Evolutionary conservation across 2,113 vertebrate species (phyloP).

Genomic region (Fregata magnificens): DNA sequence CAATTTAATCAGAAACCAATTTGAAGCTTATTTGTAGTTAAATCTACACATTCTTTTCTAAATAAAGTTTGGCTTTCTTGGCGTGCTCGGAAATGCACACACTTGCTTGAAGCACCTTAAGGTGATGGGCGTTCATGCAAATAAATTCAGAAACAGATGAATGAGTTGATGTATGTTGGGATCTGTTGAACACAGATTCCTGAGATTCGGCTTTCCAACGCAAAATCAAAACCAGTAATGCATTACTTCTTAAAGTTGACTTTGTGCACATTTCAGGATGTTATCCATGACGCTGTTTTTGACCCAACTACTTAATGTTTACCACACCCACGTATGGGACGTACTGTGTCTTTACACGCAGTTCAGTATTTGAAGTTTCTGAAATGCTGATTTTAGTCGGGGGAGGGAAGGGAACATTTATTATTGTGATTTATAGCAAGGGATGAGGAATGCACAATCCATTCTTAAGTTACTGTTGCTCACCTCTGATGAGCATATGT

Average conservation of each 20-base stretch:
- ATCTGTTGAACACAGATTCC: not conserved
- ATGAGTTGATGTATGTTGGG: not conserved
- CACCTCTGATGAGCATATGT: not conserved
- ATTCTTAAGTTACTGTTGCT: not conserved
- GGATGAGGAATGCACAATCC: not conserved
- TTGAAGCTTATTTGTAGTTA: not conserved
- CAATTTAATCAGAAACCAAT: not conserved
- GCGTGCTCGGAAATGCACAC: not conserved
- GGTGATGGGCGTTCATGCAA: not conserved
- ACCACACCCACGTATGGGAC: rapidly evolving
- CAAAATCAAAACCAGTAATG: not conserved
- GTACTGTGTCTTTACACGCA: rapidly evolving
- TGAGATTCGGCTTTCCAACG: not conserved
- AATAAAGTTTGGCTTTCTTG: not conserved
- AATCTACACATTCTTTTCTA: not conserved
- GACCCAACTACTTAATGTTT: not conserved
- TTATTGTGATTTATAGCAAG: not conserved
- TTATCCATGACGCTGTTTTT: not conserved
- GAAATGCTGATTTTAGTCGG: not conserved
- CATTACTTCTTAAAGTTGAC: not conserved
- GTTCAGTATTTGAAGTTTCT: not conserved
- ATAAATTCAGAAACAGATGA: not conserved
- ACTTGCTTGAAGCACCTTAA: too few relatives aligned
- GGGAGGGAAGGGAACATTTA: not conserved
- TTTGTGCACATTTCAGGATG: not conserved